Evolutionary conservation across 1,140 invertebrate genomes (phyloP).

Genomic region (Drosophila bocqueti): DNA sequence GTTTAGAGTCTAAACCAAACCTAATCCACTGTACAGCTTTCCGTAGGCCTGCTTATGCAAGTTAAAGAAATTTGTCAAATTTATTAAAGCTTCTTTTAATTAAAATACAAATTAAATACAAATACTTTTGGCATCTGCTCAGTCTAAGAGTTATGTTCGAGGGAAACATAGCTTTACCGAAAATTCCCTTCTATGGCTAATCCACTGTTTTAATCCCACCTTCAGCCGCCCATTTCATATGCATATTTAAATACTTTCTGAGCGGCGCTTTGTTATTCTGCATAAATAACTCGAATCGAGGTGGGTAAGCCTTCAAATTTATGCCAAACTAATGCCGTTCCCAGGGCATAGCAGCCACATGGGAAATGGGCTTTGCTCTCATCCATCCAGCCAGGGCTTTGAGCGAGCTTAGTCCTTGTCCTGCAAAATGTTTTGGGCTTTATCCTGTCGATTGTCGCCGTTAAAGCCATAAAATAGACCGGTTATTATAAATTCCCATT

Average conservation of each 20-base stretch:
- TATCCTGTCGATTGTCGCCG: conserved; percentile 74
- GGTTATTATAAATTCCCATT: conserved; percentile 65
- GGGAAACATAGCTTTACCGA: neutral
- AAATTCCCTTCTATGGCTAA: conserved; percentile 12
- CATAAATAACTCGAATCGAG: conserved; percentile 58
- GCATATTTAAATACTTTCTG: conserved; percentile 64
- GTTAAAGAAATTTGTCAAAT: neutral
- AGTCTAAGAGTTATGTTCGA: neutral
- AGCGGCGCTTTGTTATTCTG: conserved; percentile 60
- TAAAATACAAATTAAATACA: conserved; percentile 18
- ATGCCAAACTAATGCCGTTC: conserved; percentile 70
- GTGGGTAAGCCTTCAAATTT: conserved; percentile 51
- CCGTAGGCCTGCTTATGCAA: neutral
- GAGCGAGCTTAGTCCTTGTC: conserved; percentile 57
- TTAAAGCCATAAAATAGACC: conserved; percentile 67
- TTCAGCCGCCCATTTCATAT: conserved; percentile 30
- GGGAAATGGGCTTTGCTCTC: conserved; percentile 14
- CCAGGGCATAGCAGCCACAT: conserved; percentile 18
- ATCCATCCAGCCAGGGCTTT: conserved; percentile 22
- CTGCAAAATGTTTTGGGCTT: conserved; percentile 69
- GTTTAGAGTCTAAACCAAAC: neutral
- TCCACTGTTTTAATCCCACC: conserved; percentile 18
- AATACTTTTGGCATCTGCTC: neutral
- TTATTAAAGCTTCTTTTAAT: conserved; percentile 16
- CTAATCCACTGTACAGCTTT: neutral